A percentile compares a stretch with the other conserved stretches of the same genome.
Evolutionary conservation across 2,113 vertebrate genomes (phyloP).

Genomic region (Peromyscus polionotus): DNA sequence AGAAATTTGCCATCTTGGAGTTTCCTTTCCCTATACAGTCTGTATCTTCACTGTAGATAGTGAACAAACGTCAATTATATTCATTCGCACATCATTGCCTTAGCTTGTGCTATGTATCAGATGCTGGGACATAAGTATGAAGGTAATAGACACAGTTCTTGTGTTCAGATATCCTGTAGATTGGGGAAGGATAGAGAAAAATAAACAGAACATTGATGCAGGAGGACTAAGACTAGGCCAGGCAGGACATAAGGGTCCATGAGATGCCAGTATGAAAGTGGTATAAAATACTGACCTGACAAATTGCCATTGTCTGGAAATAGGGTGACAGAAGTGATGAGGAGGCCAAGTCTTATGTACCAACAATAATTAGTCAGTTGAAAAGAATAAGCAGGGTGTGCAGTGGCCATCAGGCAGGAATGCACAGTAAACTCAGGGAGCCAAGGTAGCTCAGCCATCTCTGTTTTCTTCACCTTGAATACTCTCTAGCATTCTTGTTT

Average conservation of each 20-base stretch:
- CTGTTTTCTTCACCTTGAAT: neutral
- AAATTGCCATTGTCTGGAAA: neutral
- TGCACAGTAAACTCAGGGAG: neutral
- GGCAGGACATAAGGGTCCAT: neutral
- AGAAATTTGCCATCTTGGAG: neutral
- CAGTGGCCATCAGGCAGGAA: neutral
- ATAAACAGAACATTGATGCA: neutral
- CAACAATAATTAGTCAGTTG: neutral
- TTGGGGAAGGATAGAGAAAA: neutral
- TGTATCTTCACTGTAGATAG: neutral
- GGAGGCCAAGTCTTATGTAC: neutral
- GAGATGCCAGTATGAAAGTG: neutral
- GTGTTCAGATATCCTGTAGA: neutral
- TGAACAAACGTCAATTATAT: constrained; percentile 42
- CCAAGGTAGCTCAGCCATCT: neutral
- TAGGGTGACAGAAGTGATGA: neutral
- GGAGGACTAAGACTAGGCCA: neutral
- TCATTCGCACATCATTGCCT: constrained; percentile 18
- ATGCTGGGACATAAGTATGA: constrained; percentile 21
- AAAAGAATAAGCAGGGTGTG: neutral
- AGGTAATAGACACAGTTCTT: neutral
- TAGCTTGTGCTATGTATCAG: neutral
- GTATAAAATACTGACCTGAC: neutral
- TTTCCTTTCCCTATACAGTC: neutral
- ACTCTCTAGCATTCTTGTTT: neutral